phyloP scores from a whole-genome alignment of 2,797 vertebrate genomes.

The Urophycis tenuis region DNA sequence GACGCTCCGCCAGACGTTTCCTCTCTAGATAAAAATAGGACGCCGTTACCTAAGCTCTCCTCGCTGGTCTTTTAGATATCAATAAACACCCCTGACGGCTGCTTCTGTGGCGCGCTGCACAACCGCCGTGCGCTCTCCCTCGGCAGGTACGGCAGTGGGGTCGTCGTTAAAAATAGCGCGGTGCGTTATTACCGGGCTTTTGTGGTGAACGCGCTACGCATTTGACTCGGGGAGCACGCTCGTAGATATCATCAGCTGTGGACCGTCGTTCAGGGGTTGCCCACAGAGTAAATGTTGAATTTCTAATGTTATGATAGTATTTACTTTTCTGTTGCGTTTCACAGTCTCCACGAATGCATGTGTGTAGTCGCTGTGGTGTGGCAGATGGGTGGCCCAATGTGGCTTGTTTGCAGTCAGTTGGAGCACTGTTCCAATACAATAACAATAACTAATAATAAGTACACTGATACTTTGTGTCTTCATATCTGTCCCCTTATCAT shows the following conservation, averaged over 20 bases:
- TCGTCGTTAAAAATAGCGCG: slow-evolving; percentile 59
- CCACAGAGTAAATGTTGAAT: background rate
- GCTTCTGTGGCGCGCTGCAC: slow-evolving; percentile 55
- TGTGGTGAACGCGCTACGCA: background rate
- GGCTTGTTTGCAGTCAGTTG: background rate
- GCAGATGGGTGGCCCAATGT: background rate
- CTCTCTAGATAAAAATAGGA: slow-evolving; percentile 63
- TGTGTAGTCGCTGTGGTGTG: too few species aligned
- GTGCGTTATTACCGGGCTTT: slow-evolving; percentile 46
- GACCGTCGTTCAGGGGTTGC: background rate
- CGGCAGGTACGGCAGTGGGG: slow-evolving; percentile 57
- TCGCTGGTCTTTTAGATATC: slow-evolving; percentile 54
- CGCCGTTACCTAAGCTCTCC: slow-evolving; percentile 50
- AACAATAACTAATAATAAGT: background rate
- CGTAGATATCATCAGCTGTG: background rate
- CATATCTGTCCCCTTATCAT: background rate
- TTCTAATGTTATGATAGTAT: background rate
- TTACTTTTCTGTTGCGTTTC: background rate
- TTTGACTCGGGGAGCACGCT: background rate
- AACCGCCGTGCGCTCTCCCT: slow-evolving; percentile 47
- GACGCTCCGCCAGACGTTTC: slow-evolving; percentile 52
- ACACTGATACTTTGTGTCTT: background rate
- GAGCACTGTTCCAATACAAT: background rate
- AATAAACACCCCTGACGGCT: slow-evolving; percentile 50
- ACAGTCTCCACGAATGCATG: too few species aligned